Conservation (phyloP, 1,140 invertebrate species). For the Dendrolimus kikuchii region DNA sequence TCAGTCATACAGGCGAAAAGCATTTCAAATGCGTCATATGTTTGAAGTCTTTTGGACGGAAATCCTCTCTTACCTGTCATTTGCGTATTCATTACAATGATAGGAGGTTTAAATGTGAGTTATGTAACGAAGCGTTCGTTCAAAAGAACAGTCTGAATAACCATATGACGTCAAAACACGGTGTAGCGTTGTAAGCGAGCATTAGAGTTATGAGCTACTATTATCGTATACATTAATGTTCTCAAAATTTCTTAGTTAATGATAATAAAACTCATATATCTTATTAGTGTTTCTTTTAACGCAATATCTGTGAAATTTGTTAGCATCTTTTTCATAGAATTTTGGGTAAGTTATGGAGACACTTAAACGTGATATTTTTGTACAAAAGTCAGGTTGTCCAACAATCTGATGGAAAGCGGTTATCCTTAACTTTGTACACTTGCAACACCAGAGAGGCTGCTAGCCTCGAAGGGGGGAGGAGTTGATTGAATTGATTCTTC, state of each 20-base stretch:
- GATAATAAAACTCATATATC: conserved; percentile 1
- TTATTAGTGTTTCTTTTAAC: too few relatives aligned
- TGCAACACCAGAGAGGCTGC: too few relatives aligned
- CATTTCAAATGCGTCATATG: conserved; percentile 19
- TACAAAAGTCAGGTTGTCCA: too few relatives aligned
- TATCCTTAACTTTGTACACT: too few relatives aligned
- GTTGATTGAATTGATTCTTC: too few relatives aligned
- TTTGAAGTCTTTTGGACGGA: conserved; percentile 15
- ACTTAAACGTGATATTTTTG: too few relatives aligned
- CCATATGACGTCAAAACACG: conserved; percentile 16
- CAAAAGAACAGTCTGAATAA: conserved; percentile 17
- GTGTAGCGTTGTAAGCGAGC: conserved; percentile 5
- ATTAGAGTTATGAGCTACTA: background rate
- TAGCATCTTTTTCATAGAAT: background rate
- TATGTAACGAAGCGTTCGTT: conserved; percentile 12
- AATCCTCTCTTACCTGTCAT: conserved; percentile 11
- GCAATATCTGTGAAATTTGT: too few relatives aligned
- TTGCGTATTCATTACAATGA: conserved; percentile 17
- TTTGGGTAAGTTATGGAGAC: too few relatives aligned
- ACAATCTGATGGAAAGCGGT: too few relatives aligned
- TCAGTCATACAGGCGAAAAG: conserved; percentile 14
- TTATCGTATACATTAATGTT: background rate
- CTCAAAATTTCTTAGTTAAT: conserved; percentile 1
- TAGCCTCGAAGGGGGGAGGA: too few relatives aligned
- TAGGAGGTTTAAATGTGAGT: conserved; percentile 10